phyloP scores from a whole-genome alignment of 2,113 vertebrate genomes.

The Azemiops feae region DNA sequence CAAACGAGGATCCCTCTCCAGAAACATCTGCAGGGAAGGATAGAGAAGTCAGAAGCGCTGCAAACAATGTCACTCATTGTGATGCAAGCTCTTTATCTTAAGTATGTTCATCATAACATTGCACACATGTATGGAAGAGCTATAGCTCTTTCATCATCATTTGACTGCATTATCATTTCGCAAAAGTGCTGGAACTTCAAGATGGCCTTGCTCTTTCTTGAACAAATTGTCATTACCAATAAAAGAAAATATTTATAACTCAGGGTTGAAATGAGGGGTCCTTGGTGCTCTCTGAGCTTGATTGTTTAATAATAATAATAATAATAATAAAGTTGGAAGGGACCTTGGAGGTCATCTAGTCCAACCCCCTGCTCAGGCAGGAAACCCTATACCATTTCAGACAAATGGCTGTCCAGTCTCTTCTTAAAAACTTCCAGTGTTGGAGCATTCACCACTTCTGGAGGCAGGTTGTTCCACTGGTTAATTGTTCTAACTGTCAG shows the following conservation, averaged over 20 bases:
- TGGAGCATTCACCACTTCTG: too few relatives aligned
- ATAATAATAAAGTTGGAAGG: too few relatives aligned
- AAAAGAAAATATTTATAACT: not conserved
- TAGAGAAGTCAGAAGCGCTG: not conserved
- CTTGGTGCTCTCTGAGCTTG: not conserved
- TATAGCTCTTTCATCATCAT: not conserved
- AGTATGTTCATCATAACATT: not conserved
- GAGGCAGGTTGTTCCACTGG: too few relatives aligned
- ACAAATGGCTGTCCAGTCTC: too few relatives aligned
- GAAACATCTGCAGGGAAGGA: not conserved
- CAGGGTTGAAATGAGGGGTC: not conserved
- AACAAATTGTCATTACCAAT: not conserved
- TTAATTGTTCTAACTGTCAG: too few relatives aligned
- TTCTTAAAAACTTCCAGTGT: too few relatives aligned
- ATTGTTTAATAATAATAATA: too few relatives aligned
- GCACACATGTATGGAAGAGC: not conserved
- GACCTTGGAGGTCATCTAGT: too few relatives aligned
- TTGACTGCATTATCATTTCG: not conserved
- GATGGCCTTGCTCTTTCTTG: not conserved
- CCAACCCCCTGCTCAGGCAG: too few relatives aligned
- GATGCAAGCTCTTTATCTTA: not conserved
- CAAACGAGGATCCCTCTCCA: not conserved
- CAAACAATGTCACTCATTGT: not conserved
- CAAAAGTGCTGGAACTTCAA: not conserved
- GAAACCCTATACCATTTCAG: too few relatives aligned